phyloP scores from a whole-genome alignment of 1,140 invertebrate genomes.

The Apis laboriosa region DNA sequence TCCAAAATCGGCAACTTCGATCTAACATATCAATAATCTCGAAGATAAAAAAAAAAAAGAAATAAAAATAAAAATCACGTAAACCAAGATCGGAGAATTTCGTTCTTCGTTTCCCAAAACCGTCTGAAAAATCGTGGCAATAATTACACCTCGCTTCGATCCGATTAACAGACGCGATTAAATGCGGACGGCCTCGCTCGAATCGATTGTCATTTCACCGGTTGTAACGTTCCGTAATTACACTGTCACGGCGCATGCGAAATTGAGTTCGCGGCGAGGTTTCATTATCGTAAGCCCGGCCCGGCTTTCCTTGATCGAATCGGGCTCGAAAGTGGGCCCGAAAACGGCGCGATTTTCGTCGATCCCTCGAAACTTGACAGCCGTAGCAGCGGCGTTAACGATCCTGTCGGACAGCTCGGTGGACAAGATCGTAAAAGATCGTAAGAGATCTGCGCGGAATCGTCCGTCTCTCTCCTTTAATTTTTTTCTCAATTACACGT shows the following conservation, averaged over 20 bases:
- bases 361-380: background rate
- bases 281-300: constrained; percentile 14
- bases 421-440: background rate
- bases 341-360: constrained; percentile 9
- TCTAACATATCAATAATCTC: no score
- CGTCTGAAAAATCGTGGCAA: no score
- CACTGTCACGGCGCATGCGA: constrained; percentile 11
- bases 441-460: background rate
- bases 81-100: no score
- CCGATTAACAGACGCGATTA: background rate
- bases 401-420: constrained; percentile 2
- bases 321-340: background rate
- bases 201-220: constrained; percentile 13
- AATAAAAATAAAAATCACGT: no score
- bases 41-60: no score
- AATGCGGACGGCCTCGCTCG: background rate
- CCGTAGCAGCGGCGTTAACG: constrained; percentile 12
- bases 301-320: constrained; percentile 37
- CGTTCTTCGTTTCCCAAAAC: no score
- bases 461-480: background rate
- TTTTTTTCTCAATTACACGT: background rate
- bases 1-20: no score
- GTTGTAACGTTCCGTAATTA: constrained; percentile 8
- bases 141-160: background rate
- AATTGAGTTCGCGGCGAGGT: constrained; percentile 13